Conservation (phyloP, 2,797 vertebrate genomes). For the Falco rusticolus region DNA sequence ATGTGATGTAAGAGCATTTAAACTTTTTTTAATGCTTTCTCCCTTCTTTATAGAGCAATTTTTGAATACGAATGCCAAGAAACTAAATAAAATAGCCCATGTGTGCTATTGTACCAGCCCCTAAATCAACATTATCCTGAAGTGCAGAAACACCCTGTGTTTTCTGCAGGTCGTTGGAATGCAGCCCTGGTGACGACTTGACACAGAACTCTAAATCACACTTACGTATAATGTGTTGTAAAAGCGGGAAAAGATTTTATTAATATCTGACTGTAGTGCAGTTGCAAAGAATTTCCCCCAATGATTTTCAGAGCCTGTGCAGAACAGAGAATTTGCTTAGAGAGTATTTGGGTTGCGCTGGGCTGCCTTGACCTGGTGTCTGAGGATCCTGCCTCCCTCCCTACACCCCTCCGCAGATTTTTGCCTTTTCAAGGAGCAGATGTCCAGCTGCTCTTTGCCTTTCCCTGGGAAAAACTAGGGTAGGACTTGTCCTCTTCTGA, state of each 20-base stretch:
- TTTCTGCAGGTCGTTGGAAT: not conserved
- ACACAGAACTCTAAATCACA: constrained; percentile 27
- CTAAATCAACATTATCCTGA: constrained; percentile 49
- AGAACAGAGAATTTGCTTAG: not conserved
- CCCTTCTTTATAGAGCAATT: constrained; percentile 37
- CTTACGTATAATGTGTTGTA: not conserved
- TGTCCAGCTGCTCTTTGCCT: not conserved
- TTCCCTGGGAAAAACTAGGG: not conserved
- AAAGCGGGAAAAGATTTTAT: not conserved
- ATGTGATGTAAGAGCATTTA: constrained; percentile 55
- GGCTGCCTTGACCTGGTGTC: fast-evolving
- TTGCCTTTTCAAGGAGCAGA: not conserved
- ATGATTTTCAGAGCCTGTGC: not conserved
- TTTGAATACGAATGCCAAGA: constrained; percentile 43
- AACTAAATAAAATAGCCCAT: constrained; percentile 22
- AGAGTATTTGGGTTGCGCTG: fast-evolving
- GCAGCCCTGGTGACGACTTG: not conserved
- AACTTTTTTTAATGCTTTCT: constrained; percentile 46
- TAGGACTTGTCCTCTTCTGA: not conserved
- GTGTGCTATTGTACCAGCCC: not conserved
- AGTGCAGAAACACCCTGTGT: not conserved
- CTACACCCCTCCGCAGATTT: not conserved
- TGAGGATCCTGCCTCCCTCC: not conserved
- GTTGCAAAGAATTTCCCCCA: not conserved
- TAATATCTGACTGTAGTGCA: not conserved